Evolutionary conservation across 2,888 invertebrate species (phyloP).

Genomic region (Synergus japonicus): DNA sequence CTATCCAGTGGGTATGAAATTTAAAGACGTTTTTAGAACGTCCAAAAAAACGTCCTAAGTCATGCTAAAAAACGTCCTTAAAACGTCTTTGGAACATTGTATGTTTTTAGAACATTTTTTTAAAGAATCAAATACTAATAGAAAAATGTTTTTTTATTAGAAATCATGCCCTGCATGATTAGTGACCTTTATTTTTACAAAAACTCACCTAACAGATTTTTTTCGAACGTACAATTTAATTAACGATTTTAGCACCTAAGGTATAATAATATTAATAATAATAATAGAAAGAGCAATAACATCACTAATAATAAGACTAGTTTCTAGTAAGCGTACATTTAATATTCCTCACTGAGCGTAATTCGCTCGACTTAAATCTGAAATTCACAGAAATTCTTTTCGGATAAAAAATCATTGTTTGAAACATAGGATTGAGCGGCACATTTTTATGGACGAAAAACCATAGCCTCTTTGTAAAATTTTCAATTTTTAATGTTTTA

Average conservation of each 20-base stretch:
- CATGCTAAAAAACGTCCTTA: too few relatives aligned
- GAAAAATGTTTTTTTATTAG: neutral
- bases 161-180: constrained; percentile 37
- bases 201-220: constrained; percentile 22
- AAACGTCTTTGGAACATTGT: too few relatives aligned
- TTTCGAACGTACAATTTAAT: constrained; percentile 13
- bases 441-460: neutral
- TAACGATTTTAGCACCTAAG: neutral
- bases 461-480: neutral
- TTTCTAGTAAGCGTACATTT: constrained; percentile 63
- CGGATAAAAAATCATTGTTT: neutral
- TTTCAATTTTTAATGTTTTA: neutral
- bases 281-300: constrained; percentile 46
- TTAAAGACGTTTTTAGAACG: too few relatives aligned
- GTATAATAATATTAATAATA: constrained; percentile 56
- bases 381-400: constrained; percentile 6
- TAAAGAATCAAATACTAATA: constrained; percentile 13
- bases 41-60: too few relatives aligned
- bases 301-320: constrained; percentile 61
- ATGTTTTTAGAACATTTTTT: too few relatives aligned
- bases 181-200: constrained; percentile 11
- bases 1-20: too few relatives aligned
- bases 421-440: neutral
- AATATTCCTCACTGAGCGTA: neutral
- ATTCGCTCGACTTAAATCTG: neutral